Conservation (phyloP, 2,113 vertebrate species). For the Xiphophorus hellerii region DNA sequence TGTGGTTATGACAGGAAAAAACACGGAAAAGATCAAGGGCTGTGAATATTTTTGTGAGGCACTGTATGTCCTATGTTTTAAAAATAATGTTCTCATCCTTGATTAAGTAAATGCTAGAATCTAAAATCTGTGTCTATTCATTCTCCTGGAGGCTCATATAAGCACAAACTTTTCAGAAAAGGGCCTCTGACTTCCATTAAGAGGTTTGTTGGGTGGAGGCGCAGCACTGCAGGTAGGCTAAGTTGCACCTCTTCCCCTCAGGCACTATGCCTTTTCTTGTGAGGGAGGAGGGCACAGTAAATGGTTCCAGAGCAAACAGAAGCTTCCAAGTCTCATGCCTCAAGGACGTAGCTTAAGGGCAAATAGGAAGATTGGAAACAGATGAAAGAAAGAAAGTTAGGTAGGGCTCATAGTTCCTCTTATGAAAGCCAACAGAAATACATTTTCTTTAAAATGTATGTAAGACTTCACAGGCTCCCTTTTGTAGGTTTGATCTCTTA, state of each 20-base stretch:
- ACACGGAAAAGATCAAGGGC: not conserved
- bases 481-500: conserved; percentile 7
- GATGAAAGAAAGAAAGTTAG: conserved; percentile 68
- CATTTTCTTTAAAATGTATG: conserved; percentile 29
- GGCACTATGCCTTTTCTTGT: conserved; percentile 66
- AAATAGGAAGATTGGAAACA: conserved; percentile 67
- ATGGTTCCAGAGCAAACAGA: conserved; percentile 75
- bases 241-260: conserved; percentile 41
- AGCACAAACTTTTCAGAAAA: conserved; percentile 36
- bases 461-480: conserved; percentile 14
- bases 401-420: conserved; percentile 52
- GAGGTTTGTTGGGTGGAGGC: conserved; percentile 60
- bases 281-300: conserved; percentile 60
- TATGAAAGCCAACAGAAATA: conserved; percentile 52
- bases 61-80: not conserved
- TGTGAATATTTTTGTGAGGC: not conserved
- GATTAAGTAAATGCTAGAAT: conserved; percentile 42
- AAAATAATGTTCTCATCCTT: conserved; percentile 12
- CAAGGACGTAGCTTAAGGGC: conserved; percentile 54
- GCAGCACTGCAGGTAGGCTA: conserved; percentile 66
- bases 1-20: not conserved
- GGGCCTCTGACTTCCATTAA: conserved; percentile 51
- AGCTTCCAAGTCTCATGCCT: conserved; percentile 67
- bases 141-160: not conserved
- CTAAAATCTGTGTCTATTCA: conserved; percentile 22